Base-by-base conservation (phyloP, 2,888 invertebrate genomes). In the Chamaedrilus cognettii region DNA sequence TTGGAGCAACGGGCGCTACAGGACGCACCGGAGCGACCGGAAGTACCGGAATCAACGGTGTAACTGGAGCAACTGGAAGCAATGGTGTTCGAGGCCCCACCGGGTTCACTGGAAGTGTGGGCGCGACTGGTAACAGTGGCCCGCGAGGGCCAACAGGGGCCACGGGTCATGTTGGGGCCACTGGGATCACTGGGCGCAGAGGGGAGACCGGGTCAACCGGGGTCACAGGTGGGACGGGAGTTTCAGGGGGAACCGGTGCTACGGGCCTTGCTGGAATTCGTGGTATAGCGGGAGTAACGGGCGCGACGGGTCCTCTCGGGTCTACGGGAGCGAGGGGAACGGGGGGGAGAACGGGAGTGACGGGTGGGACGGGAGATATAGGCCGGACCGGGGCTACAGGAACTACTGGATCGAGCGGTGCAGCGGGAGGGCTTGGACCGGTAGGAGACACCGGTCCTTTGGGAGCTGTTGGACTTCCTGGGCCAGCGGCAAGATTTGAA, bases 11-110 rank as follows among this genome's bases (percentile, higher is more conserved):
- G 5, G 65, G 65, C 26, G 33, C 60, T 23, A 23, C 11, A 60
- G 66, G 66, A 19, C 3, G n/a, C 28, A 58, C 68, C 15, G 68
- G 68, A 34, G 3, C 61, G 33, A 49, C 61, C 15, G 66, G 66
- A 55, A 51, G 35, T 33, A 55, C 32, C 32, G 65, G 65, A 51
- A 4, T 52, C 3, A 5, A 33, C 19, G 66, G 66, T n/a, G 30
- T 50, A 30, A 49, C 51, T 11, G 73, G 72, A 26, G 35, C 57
- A 34, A 62, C 56, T 32, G 73, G 73, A n/a, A 2, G 35, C 15
- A 51, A 49, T 7, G 66, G 66, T 4, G 31, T 28, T 11, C 5
- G 7, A 28, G 58, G 58, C 11, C 7, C 4, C 26, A 23, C 60
- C 7, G 49, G 49, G n/a, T n/a, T 26, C 7, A 62, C 52, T 26